These are phyloP conservation scores for Troides helena DNA, from an alignment of 2,888 invertebrate genomes.

Conservation along the genomic window DNA sequence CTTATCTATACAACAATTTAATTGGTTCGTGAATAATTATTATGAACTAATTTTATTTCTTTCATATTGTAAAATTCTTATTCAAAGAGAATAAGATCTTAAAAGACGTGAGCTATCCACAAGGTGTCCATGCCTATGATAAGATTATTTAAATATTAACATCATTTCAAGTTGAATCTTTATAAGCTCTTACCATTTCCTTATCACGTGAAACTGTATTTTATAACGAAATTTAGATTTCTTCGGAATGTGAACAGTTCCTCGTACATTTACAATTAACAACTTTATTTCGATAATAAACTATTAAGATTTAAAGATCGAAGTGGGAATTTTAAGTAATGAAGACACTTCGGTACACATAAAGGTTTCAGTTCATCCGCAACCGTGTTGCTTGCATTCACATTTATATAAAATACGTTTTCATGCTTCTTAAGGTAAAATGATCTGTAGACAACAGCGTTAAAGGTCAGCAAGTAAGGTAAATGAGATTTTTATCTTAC, in stretches of 20 bases:
- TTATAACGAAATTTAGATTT: not conserved
- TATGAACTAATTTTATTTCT: not conserved
- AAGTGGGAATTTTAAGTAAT: not conserved
- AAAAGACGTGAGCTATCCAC: not conserved
- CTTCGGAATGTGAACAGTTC: not conserved
- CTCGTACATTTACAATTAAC: not conserved
- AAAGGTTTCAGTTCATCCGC: not conserved
- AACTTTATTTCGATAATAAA: too few species aligned
- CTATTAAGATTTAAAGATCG: not conserved
- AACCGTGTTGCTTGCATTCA: conserved; percentile 3
- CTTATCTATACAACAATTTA: too few species aligned
- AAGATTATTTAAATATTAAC: conserved; percentile 1
- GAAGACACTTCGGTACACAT: not conserved
- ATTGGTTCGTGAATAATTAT: too few species aligned
- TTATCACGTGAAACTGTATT: not conserved
- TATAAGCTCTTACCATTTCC: not conserved
- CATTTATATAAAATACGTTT: conserved; percentile 20
- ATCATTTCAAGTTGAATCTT: not conserved
- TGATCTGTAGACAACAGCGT: conserved; percentile 25
- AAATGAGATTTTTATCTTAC: conserved; percentile 48
- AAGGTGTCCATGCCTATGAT: not conserved
- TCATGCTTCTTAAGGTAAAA: conserved; percentile 39
- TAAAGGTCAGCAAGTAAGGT: conserved; percentile 51
- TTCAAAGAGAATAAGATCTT: not conserved
- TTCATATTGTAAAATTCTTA: not conserved